Evolutionary conservation across 2,797 vertebrate species (phyloP).

Genomic region (Megaceryle alcyon): DNA sequence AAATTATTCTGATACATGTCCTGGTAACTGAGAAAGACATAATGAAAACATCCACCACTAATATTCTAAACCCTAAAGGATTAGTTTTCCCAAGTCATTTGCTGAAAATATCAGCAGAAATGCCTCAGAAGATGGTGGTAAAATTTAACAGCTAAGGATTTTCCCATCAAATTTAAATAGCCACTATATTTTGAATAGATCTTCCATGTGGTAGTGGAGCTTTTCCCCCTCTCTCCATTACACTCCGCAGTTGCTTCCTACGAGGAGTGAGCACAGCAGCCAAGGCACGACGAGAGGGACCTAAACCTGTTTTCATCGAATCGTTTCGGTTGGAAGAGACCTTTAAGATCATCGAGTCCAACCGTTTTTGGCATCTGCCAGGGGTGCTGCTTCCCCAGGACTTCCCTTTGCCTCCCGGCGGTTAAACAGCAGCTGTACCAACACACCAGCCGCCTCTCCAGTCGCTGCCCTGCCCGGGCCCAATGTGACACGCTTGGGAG

Average conservation of each 20-base stretch:
- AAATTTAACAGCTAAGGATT: not conserved
- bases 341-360: too few relatives aligned
- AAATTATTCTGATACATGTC: not conserved
- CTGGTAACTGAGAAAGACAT: not conserved
- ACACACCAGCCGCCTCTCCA: fast-evolving
- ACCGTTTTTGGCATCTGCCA: not conserved
- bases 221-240: not conserved
- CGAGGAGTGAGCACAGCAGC: fast-evolving
- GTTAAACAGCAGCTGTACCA: too few relatives aligned
- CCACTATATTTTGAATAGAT: not conserved
- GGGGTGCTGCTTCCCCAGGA: not conserved
- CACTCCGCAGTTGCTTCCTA: not conserved
- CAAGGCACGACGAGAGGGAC: not conserved
- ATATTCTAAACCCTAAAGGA: not conserved
- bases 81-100: not conserved
- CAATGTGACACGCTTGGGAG: not conserved
- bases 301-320: too few relatives aligned
- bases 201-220: not conserved
- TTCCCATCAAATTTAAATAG: not conserved
- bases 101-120: not conserved
- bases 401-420: not conserved
- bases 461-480: not conserved
- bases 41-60: not conserved
- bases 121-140: not conserved
- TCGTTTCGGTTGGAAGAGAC: too few relatives aligned